These are phyloP conservation scores for Tetranychus cinnabarinus DNA, from an alignment of 1,140 invertebrate genomes.

Conservation along the genomic window DNA sequence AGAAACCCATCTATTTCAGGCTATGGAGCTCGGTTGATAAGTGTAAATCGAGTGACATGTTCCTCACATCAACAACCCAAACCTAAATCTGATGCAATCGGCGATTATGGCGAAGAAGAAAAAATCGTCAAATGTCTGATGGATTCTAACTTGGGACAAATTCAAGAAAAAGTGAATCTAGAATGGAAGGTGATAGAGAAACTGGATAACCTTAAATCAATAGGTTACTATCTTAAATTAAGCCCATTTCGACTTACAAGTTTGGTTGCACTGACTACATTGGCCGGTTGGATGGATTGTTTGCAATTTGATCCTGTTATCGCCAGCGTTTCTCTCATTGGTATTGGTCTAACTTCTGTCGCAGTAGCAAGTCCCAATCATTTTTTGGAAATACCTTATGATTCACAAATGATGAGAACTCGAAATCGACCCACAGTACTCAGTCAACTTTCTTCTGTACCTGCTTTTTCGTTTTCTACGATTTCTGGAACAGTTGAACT, in stretches of 20 bases:
- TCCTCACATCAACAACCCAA: no score
- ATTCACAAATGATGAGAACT: slow-evolving; percentile 95
- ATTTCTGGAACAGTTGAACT: slow-evolving; percentile 43
- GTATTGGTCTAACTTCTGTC: slow-evolving; percentile 70
- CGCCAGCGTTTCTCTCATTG: slow-evolving; percentile 40
- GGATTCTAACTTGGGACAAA: no score
- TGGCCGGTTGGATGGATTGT: slow-evolving; percentile 74
- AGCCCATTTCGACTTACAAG: slow-evolving; percentile 29
- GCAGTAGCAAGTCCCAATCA: slow-evolving; percentile 83
- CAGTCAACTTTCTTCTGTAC: slow-evolving; percentile 50
- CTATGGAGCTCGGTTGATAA: no score
- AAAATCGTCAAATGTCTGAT: not conserved
- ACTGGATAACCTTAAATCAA: slow-evolving; percentile 1
- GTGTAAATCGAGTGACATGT: no score
- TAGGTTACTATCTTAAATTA: not conserved
- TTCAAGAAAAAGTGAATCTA: not conserved
- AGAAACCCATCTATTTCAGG: no score
- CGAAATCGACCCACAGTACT: slow-evolving; percentile 80
- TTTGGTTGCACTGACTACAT: slow-evolving; percentile 76
- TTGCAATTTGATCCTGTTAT: slow-evolving; percentile 52
- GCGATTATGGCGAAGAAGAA: not conserved
- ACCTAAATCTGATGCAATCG: no score
- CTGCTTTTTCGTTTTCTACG: slow-evolving; percentile 53
- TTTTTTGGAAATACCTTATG: slow-evolving; percentile 91
- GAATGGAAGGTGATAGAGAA: slow-evolving; percentile 17